These are phyloP conservation scores for Trinorchestia longiramus DNA, from an alignment of 1,140 invertebrate genomes.

Conservation along the genomic window DNA sequence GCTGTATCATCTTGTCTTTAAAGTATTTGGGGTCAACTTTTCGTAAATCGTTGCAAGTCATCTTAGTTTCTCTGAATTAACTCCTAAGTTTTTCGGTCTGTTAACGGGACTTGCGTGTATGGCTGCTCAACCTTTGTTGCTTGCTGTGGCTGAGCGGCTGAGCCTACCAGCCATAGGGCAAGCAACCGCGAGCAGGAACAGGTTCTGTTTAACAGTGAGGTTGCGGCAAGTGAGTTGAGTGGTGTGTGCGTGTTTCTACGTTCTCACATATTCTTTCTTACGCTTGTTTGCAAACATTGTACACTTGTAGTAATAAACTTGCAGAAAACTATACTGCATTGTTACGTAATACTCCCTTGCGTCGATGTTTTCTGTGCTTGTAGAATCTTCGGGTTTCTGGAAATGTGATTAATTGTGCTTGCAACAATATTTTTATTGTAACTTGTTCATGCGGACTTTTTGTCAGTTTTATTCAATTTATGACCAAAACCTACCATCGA, in stretches of 20 bases:
- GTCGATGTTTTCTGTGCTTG: not conserved
- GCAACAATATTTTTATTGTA: not conserved
- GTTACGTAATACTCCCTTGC: not conserved
- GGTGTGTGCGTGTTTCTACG: not conserved
- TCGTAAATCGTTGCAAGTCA: not conserved
- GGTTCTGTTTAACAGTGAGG: conserved; percentile 7
- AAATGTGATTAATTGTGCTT: not conserved
- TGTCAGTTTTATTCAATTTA: not conserved
- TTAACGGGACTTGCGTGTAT: not conserved
- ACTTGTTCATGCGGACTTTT: not conserved
- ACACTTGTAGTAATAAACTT: not conserved
- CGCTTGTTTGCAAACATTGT: not conserved
- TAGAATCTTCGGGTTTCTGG: not conserved
- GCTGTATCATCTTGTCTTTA: no score
- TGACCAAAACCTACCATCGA: not conserved
- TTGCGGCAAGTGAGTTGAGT: not conserved
- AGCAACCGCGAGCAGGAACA: conserved; percentile 33
- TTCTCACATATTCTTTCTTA: not conserved
- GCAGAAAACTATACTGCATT: not conserved
- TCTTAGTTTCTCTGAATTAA: not conserved
- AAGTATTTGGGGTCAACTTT: not conserved
- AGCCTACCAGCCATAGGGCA: not conserved
- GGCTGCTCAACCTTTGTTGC: not conserved
- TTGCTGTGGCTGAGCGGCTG: conserved; percentile 39
- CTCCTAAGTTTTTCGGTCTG: not conserved